These are phyloP conservation scores for Conus canariensis DNA, from an alignment of 2,888 invertebrate genomes.

Conservation along the genomic window DNA sequence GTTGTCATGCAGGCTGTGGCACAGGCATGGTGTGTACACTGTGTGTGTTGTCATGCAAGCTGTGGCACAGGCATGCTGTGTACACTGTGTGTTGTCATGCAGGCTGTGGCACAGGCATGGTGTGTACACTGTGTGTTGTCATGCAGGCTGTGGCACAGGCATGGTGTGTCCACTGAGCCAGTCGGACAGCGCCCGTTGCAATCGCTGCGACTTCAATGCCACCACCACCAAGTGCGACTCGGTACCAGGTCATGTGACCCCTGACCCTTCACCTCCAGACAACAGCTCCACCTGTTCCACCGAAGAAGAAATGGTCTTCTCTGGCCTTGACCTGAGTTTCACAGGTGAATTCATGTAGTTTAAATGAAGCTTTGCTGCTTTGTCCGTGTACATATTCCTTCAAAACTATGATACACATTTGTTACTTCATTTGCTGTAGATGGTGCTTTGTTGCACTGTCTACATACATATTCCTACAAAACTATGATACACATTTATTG, in stretches of 20 bases:
- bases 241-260: conserved; percentile 53
- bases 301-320: conserved; percentile 60
- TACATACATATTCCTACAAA: too few relatives aligned
- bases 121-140: neutral
- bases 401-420: too few relatives aligned
- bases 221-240: conserved; percentile 67
- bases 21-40: too few relatives aligned
- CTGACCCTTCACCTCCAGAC: conserved; percentile 49
- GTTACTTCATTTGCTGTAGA: too few relatives aligned
- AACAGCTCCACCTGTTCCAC: conserved; percentile 51
- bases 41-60: too few relatives aligned
- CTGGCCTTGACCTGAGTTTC: conserved; percentile 50
- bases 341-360: conserved; percentile 50
- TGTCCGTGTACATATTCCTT: neutral
- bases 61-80: too few relatives aligned
- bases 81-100: too few relatives aligned
- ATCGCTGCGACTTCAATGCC: conserved; percentile 74
- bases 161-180: conserved; percentile 67
- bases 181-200: conserved; percentile 69
- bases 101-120: too few relatives aligned
- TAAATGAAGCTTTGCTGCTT: neutral
- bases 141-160: conserved; percentile 76
- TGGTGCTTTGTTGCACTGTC: too few relatives aligned
- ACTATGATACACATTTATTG: too few relatives aligned
- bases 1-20: too few relatives aligned